Evolutionary conservation across 2,888 invertebrate species (phyloP), one percentile per base, ranked within the genome.

Genomic region (Macaria notata): DNA sequence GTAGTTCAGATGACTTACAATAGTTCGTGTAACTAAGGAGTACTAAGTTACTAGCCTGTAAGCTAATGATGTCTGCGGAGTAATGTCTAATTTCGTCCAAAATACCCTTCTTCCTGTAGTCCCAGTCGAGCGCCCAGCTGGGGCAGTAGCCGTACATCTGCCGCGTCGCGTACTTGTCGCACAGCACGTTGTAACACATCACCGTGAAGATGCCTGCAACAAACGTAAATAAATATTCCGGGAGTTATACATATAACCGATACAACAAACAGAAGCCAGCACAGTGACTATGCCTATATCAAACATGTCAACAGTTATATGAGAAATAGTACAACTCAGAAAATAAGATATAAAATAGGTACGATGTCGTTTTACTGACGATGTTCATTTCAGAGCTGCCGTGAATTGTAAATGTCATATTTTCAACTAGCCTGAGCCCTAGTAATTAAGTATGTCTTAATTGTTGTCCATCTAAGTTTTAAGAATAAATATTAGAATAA

Each of bases 81-180:
- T 98, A 99, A 86, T 98, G 98, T 70, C 97, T 94, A 79, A 99
- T 98, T 91, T 99, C 99, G 80, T 97, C 97, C 78, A 99, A 94
- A 80, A 99, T 99, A 63, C 97, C 96, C 90, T 98, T 98, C 93
- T 98, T 98, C 72, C 99, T 93, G 92, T 99, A 99, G 78, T 98
- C 98, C 99, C 99, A 99, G 84, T 96, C 96, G 61, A 99, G 94
- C 53, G 99, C 99, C 99, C 99, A 99, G 72, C 97, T 96, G 30
- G 99, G 99, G 86, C 99, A 99, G 92, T 99, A 99, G 73, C 98
- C 98, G 92, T 99, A 99, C 96, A 98, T 98, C 91, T 98, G 98
- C 75, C 98, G 92, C 53, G 99, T 99, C 64, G 99, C 99, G 84
- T 99, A 99, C 92, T 99, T 99, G 93, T 99, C 99, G 92, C 99